Conservation (phyloP, 2,888 invertebrate species). For the Spisula solida region DNA sequence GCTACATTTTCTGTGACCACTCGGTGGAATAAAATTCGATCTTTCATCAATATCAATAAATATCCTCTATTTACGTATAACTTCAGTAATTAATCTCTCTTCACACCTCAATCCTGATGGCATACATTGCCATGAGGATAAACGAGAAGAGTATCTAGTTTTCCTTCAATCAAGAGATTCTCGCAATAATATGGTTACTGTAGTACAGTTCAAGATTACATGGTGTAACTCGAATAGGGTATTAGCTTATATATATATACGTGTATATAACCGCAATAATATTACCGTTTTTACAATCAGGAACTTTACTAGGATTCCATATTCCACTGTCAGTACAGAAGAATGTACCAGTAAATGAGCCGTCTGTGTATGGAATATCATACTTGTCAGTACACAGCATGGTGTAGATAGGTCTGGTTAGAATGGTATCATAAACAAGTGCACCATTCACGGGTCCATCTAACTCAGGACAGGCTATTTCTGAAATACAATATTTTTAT, state of each 20-base stretch:
- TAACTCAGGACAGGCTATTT: constrained; percentile 40
- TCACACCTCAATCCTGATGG: too few relatives aligned
- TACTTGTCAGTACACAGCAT: constrained; percentile 38
- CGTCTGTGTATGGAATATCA: constrained; percentile 25
- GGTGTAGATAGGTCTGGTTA: neutral
- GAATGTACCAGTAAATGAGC: constrained; percentile 37
- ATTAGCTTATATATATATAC: too few relatives aligned
- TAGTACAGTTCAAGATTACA: neutral
- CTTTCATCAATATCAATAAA: too few relatives aligned
- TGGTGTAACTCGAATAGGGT: neutral
- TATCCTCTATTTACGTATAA: too few relatives aligned
- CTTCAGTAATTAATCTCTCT: too few relatives aligned
- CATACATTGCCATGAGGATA: too few relatives aligned
- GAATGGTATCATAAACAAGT: constrained; percentile 2
- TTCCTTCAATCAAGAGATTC: too few relatives aligned
- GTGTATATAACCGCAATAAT: neutral
- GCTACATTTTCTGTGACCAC: too few relatives aligned
- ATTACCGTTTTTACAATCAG: constrained; percentile 40
- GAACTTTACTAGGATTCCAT: constrained; percentile 41
- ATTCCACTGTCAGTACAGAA: constrained; percentile 27
- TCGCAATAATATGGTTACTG: too few relatives aligned
- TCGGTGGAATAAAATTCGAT: too few relatives aligned
- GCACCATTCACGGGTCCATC: constrained; percentile 50
- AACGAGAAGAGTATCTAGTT: too few relatives aligned
- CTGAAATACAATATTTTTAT: constrained; percentile 41